Evolutionary conservation across 30 jellyfish, hydroid and myxozoan species (phyloP).

Genomic region (Nemopilema nomurai): DNA sequence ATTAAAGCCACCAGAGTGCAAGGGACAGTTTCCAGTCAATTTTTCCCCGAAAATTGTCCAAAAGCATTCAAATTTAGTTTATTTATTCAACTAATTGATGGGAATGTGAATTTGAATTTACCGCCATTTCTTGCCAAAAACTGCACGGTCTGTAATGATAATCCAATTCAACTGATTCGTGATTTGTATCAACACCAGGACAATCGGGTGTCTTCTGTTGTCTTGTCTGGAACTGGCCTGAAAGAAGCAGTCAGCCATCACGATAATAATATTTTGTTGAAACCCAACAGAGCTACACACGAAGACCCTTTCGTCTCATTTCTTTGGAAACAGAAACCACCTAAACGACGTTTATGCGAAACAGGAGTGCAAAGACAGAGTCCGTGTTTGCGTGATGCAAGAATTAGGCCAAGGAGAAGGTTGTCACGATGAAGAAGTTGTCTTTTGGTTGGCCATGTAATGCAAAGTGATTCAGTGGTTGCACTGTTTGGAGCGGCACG

Average conservation of each 20-base stretch:
- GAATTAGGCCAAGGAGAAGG: slow-evolving; percentile 16
- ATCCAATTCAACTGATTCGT: neutral
- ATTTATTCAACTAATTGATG: no score
- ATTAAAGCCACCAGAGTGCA: no score
- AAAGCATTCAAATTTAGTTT: no score
- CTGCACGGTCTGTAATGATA: neutral
- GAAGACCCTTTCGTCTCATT: neutral
- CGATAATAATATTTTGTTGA: neutral
- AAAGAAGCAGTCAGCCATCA: slow-evolving; percentile 9
- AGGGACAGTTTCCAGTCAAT: no score
- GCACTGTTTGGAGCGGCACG: neutral
- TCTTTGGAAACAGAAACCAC: neutral
- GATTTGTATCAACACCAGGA: neutral
- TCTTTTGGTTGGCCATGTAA: slow-evolving; percentile 16
- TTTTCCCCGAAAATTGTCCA: no score
- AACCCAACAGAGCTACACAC: neutral
- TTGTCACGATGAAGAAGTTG: neutral
- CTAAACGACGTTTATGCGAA: neutral
- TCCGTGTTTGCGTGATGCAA: slow-evolving; percentile 49
- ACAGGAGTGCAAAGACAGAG: neutral
- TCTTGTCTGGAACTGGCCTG: slow-evolving; percentile 1
- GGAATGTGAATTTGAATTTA: neutral
- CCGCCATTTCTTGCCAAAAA: slow-evolving; percentile 1
- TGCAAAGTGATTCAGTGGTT: neutral
- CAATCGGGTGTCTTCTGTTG: neutral